Conservation (phyloP, 2,113 vertebrate genomes). For the Nibea albiflora region DNA sequence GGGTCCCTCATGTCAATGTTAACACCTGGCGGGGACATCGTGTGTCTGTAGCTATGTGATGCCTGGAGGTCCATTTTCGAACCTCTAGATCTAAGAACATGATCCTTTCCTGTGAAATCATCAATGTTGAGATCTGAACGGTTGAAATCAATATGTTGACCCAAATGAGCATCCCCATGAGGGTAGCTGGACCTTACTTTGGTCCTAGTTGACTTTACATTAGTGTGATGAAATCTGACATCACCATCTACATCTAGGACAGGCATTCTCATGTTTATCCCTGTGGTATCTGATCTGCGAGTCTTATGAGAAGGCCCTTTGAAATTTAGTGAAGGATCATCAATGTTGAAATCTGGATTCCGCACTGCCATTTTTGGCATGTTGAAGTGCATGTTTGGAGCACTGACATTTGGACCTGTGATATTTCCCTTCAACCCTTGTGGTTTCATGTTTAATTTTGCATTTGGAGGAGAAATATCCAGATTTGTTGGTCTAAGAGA, state of each 20-base stretch:
- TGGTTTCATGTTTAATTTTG: conserved; percentile 50
- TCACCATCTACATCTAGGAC: conserved; percentile 61
- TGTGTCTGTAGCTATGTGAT: conserved; percentile 12
- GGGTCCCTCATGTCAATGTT: conserved; percentile 28
- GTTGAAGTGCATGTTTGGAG: conserved; percentile 41
- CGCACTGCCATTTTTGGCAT: conserved; percentile 33
- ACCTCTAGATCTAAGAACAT: conserved; percentile 65
- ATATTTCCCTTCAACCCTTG: conserved; percentile 40
- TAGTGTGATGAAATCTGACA: not conserved
- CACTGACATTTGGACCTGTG: conserved; percentile 34
- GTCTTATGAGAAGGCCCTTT: conserved; percentile 38
- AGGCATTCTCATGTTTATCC: conserved; percentile 54
- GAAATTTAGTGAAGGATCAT: conserved; percentile 50
- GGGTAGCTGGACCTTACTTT: conserved; percentile 58
- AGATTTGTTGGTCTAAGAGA: conserved; percentile 33
- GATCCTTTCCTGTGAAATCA: conserved; percentile 71
- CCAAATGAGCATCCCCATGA: conserved; percentile 8
- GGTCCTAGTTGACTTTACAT: conserved; percentile 9
- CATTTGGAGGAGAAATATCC: conserved; percentile 54
- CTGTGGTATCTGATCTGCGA: conserved; percentile 45
- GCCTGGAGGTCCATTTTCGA: conserved; percentile 31
- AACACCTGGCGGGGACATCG: not conserved
- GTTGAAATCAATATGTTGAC: conserved; percentile 35
- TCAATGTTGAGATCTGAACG: conserved; percentile 77
- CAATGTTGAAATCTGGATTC: conserved; percentile 48